Evolutionary conservation across 2,888 invertebrate genomes (phyloP), one percentile per base, ranked within the genome.

Genomic region (Holacanthella duospinosa): DNA sequence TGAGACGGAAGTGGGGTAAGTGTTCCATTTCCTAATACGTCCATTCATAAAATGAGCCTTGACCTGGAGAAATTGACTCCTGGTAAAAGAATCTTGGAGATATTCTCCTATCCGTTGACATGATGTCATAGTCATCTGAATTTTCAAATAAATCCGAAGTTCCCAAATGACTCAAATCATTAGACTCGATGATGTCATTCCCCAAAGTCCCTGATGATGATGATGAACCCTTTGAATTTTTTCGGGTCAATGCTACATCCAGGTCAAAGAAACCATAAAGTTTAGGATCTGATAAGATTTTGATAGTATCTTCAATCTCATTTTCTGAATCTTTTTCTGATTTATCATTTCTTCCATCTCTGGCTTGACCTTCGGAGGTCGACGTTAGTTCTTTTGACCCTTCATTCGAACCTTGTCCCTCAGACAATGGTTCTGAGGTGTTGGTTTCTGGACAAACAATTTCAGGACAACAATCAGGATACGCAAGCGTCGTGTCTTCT

Each of bases 401-500:
- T 12, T 55, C 28, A 26, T 25, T 26, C n/a, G 6, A 21, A 3
- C 21, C 9, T 16, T 55, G 55, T 21, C 21, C 28, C 25, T 16
- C 55, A 12, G 29, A 12, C 6, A 6, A 12, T 6, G 6, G 9
- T 29, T 9, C 28, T 6, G 19, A 43, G 21, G 56, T 36, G 43
- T 68, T 62, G 25, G 56, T 60, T 25, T 64, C 66, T 61, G 71
- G 71, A 62, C 73, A 73, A 61, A 68, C 64, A 9, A 66, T 60
- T 64, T 73, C 61, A 2, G 65, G 63, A 63, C 73, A 73, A 55
- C 73, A 73, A 24, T 68, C 69, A 21, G 73, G 73, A 57, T 69
- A 73, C 12, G 64, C 57, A 54, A 65, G 58, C 1, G 61, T 53
- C 25, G 61, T 62, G 60, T 71, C 66, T 61, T 71, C 65, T 9